Evolutionary conservation across 2,113 vertebrate species (phyloP).

Genomic region (Rostratula benghalensis): DNA sequence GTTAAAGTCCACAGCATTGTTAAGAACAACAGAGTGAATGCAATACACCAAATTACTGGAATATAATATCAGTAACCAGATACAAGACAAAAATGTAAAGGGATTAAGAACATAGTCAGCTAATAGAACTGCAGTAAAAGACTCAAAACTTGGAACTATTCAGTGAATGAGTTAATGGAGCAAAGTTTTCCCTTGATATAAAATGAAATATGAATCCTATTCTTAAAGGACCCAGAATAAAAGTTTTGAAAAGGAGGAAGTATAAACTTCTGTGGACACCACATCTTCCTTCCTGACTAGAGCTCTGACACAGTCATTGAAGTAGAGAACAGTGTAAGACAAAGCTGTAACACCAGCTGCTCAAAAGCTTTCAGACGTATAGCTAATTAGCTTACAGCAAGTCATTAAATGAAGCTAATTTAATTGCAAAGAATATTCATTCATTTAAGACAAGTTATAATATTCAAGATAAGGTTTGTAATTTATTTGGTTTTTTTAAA

Average conservation of each 20-base stretch:
- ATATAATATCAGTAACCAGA: conserved; percentile 51
- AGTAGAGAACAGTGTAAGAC: not conserved
- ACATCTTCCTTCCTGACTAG: conserved; percentile 16
- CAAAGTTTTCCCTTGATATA: conserved; percentile 20
- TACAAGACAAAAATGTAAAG: conserved; percentile 29
- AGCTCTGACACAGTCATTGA: not conserved
- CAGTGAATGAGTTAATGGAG: conserved; percentile 16
- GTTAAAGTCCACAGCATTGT: not conserved
- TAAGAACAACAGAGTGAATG: not conserved
- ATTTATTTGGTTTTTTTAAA: not conserved
- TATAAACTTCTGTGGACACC: not conserved
- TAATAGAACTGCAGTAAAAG: conserved; percentile 36
- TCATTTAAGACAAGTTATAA: not conserved
- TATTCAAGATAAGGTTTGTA: not conserved
- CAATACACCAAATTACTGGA: conserved; percentile 11
- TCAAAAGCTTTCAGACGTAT: not conserved
- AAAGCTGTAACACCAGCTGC: not conserved
- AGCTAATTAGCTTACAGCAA: not conserved
- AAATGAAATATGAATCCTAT: conserved; percentile 33
- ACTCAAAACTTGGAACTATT: conserved; percentile 20
- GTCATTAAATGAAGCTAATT: not conserved
- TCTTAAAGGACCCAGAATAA: not conserved
- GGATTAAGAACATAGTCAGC: conserved; percentile 42
- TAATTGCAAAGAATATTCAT: not conserved
- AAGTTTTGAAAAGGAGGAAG: conserved; percentile 34